Conservation (phyloP, 2,113 vertebrate species). For the Puma concolor region DNA sequence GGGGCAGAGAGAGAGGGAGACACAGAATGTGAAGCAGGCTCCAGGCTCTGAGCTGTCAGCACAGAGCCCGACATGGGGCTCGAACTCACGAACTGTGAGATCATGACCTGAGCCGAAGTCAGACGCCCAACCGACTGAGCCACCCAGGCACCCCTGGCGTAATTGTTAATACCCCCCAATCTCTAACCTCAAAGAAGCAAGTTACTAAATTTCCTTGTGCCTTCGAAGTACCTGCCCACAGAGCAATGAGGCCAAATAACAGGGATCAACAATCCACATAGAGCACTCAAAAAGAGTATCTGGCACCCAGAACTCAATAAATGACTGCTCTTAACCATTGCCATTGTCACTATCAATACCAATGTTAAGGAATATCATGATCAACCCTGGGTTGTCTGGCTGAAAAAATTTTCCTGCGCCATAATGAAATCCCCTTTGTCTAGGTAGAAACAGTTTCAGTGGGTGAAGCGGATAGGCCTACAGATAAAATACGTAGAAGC, state of each 20-base stretch:
- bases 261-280: neutral
- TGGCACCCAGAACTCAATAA: neutral
- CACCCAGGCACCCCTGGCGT: no score
- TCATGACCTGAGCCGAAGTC: no score
- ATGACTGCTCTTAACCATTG: neutral
- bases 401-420: neutral
- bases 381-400: neutral
- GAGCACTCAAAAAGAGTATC: neutral
- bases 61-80: no score
- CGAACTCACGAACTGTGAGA: no score
- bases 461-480: neutral
- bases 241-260: neutral
- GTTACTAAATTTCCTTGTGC: neutral
- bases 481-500: neutral
- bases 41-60: no score
- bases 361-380: neutral
- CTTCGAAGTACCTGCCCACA: neutral
- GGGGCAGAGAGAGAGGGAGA: no score
- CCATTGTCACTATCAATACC: neutral
- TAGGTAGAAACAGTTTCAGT: neutral
- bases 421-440: neutral
- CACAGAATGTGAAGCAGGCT: no score
- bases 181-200: neutral
- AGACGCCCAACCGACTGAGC: no score
- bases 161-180: neutral